Conservation (phyloP, 2,113 vertebrate species). For the Syrrhaptes paradoxus region DNA sequence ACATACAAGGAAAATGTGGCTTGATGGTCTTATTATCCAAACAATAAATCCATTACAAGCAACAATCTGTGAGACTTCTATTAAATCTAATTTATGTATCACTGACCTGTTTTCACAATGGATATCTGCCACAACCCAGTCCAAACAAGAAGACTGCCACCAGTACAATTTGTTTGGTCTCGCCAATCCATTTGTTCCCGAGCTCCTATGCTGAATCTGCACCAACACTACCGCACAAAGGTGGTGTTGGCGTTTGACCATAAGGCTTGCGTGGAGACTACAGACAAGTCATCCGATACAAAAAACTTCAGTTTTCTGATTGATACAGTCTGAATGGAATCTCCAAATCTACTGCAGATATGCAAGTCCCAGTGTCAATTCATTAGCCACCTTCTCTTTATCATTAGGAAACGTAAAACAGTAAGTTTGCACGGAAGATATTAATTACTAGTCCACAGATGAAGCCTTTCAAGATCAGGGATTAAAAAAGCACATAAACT, state of each 20-base stretch:
- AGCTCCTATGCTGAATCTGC: not conserved
- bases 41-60: not conserved
- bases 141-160: not conserved
- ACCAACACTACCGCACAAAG: not conserved
- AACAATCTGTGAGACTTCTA: not conserved
- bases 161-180: not conserved
- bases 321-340: not conserved
- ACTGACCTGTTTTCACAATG: not conserved
- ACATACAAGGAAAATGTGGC: not conserved
- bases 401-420: not conserved
- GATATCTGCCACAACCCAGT: not conserved
- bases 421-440: not conserved
- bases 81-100: not conserved
- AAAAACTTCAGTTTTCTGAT: not conserved
- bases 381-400: not conserved
- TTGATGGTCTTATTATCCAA: not conserved
- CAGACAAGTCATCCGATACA: not conserved
- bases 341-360: not conserved
- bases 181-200: not conserved
- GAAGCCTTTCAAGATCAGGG: not conserved
- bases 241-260: not conserved
- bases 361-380: not conserved
- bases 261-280: not conserved
- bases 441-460: not conserved
- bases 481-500: constrained; percentile 23